Evolutionary conservation across 2,888 invertebrate genomes (phyloP), one percentile per base, ranked within the genome.

Genomic region (Hipparchia semele): DNA sequence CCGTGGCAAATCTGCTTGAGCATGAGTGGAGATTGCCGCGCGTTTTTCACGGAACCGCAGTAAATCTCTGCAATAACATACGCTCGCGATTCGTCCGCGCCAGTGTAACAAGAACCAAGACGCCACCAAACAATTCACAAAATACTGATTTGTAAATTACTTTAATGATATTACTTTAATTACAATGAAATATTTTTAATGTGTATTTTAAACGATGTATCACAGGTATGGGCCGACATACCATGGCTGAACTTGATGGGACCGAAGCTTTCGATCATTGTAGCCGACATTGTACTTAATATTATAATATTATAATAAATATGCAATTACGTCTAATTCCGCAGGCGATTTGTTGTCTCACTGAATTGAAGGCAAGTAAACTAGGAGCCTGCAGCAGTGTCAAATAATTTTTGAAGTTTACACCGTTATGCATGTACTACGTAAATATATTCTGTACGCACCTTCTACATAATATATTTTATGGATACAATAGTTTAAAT

Each of bases 401-500:
- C 0, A 74, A 80, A 78, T 79, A 64, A 76, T 75, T 73, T 76
- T 73, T 79, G 74, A 77, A 76, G 76, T 77, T 82, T 84, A 82
- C 80, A 82, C 79, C 80, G 81, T 71, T 83, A 84, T 84, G 83
- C 80, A 82, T 81, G 80, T 82, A 81, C 84, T 85, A 83, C 82
- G 71, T 80, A 81, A 78, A 80, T 81, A 80, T 83, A 81, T 78
- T 75, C 60, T 73, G 75, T 72, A 76, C 62, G 62, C 66, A 72
- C 49, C 49, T 49, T 49, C 76, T 80, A 83, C 79, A 80, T 82
- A 83, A 80, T 85, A 83, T 49, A 6, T 7, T 49, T 1, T 84
- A 85, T 86, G 85, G 73, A 81, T 81, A 81, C 45, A 82, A 79
- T 80, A 80, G 79, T 78, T 80, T 67, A 70, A 70, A 71, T 73